These are phyloP conservation scores for Ara ararauna DNA, from an alignment of 2,797 vertebrate genomes.

Conservation along the genomic window DNA sequence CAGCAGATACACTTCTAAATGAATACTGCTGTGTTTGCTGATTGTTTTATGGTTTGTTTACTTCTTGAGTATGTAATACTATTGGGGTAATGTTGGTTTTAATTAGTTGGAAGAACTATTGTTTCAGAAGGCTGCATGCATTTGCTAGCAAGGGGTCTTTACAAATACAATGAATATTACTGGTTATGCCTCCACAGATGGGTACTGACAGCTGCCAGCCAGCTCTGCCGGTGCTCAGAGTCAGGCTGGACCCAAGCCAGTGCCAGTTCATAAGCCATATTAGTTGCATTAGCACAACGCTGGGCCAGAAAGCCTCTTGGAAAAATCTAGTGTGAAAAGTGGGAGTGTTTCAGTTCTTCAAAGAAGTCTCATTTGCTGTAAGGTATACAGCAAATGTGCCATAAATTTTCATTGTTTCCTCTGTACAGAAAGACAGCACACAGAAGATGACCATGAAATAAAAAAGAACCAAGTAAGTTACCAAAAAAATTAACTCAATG, in stretches of 20 bases:
- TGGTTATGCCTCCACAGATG: conserved; percentile 43
- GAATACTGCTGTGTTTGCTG: conserved; percentile 43
- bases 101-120: conserved; percentile 57
- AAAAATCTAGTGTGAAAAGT: not conserved
- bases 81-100: conserved; percentile 32
- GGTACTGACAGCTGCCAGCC: conserved; percentile 56
- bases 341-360: not conserved
- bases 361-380: not conserved
- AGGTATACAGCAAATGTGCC: not conserved
- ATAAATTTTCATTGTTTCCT: not conserved
- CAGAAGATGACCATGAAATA: not conserved
- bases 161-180: not conserved
- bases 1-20: conserved; percentile 40
- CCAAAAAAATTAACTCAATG: not conserved
- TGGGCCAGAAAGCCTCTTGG: not conserved
- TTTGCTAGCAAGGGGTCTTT: conserved; percentile 41
- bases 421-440: not conserved
- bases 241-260: not conserved
- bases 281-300: not conserved
- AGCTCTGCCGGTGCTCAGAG: not conserved
- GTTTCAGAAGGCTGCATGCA: conserved; percentile 46
- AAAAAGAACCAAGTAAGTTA: not conserved
- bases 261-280: not conserved
- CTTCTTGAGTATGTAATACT: conserved; percentile 34
- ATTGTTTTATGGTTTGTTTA: conserved; percentile 62